Evolutionary conservation across 2,113 vertebrate genomes (phyloP), one percentile per base, ranked within the genome.

Genomic region (Tursiops truncatus): DNA sequence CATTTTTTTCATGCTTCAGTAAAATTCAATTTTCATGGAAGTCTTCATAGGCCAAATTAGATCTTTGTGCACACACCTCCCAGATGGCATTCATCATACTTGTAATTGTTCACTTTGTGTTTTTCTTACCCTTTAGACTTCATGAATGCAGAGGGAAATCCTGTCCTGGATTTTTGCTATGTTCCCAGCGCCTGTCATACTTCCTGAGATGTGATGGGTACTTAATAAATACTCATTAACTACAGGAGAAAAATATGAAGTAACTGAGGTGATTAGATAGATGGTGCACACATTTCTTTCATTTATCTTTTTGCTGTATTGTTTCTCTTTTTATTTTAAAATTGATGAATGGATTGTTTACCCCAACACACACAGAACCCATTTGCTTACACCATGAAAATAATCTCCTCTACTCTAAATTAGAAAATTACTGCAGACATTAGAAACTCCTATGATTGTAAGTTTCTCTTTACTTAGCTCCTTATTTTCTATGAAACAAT

Each of bases 241-340:
- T 71, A 77, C 18, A 73, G 26, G 14, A 73, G 18, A 60, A n/a
- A 33, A 33, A 95, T n/a, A 15, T 44, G 13, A 94, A 80, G 28
- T 36, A 63, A 73, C 21, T 50, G 33, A 83, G 44, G 58, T 28
- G 1, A 90, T 28, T 73, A 11, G 17, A 26, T 2, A 83, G 60
- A 62, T 36, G 28, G 38, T 23, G 0, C 11, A 58, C 8, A 33
- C 1, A 36, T 47, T 63, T 74, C 31, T 74, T 62, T 53, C 33
- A 14, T 36, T 58, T 56, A 4, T 28, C 41, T n/a, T 58, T 26
- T 56, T 76, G 26, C n/a, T 58, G 20, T 25, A 74, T 44, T 53
- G 9, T 38, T 63, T 81, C 38, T 82, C n/a, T 53, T 95, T 94
- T 85, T 65, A 84, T 81, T 70, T 85, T 62, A 85, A 96, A 91